These are phyloP conservation scores for Diaphora mendica DNA, from an alignment of 2,888 invertebrate genomes.

Conservation along the genomic window DNA sequence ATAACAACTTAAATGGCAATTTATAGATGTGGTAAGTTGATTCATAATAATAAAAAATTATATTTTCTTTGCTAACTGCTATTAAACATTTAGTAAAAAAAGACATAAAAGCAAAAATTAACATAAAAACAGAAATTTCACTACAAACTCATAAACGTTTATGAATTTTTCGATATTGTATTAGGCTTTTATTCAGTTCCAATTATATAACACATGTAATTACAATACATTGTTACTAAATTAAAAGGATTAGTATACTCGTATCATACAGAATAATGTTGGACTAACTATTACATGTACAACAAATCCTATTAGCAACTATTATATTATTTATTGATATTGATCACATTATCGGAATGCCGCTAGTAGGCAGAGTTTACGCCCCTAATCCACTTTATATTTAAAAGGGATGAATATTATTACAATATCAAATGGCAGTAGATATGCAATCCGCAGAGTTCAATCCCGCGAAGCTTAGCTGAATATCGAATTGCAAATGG, in stretches of 20 bases:
- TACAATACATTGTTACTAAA: background rate
- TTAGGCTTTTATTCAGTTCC: background rate
- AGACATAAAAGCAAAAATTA: too few species aligned
- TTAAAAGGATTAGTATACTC: background rate
- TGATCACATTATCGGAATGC: constrained; percentile 37
- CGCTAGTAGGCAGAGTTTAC: constrained; percentile 34
- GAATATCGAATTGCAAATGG: constrained; percentile 84
- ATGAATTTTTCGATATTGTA: background rate
- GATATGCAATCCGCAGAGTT: constrained; percentile 74
- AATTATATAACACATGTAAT: background rate
- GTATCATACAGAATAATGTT: background rate
- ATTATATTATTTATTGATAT: constrained; percentile 30
- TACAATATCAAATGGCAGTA: constrained; percentile 71
- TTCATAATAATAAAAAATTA: too few species aligned
- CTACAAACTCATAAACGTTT: background rate
- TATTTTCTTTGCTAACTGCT: too few species aligned
- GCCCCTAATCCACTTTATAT: constrained; percentile 63
- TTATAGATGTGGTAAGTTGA: too few species aligned
- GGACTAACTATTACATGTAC: background rate
- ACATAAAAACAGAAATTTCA: too few species aligned
- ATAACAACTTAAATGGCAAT: background rate
- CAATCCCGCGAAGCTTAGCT: constrained; percentile 79
- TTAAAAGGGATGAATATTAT: constrained; percentile 75
- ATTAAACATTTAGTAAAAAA: too few species aligned
- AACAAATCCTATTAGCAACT: background rate